Evolutionary conservation across 2,888 invertebrate species (phyloP).

Genomic region (Ypsolopha scabrella): DNA sequence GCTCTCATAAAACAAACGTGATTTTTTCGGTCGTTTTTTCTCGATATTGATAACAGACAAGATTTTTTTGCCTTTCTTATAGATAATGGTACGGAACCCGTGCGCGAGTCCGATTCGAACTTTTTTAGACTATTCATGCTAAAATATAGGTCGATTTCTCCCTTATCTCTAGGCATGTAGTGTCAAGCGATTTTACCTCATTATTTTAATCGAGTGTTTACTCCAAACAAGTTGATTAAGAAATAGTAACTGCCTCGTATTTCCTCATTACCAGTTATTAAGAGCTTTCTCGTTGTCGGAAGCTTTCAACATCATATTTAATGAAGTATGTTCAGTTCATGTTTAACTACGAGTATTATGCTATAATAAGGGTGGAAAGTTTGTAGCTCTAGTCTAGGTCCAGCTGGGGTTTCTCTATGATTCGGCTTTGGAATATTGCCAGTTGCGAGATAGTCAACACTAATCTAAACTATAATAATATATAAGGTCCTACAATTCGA

Average conservation of each 20-base stretch:
- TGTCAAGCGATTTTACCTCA: background rate
- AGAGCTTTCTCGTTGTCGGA: background rate
- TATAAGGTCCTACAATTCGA: too few species aligned
- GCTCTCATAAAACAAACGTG: too few species aligned
- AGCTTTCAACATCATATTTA: background rate
- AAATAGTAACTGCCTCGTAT: conserved; percentile 2
- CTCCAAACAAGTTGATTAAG: background rate
- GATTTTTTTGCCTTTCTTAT: too few species aligned
- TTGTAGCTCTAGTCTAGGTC: too few species aligned
- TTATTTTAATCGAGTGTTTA: background rate
- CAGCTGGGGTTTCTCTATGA: too few species aligned
- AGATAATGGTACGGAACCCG: background rate
- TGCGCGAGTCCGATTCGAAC: background rate
- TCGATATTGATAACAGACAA: too few species aligned
- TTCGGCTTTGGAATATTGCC: too few species aligned
- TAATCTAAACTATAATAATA: too few species aligned
- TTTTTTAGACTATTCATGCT: background rate
- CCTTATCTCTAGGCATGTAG: background rate
- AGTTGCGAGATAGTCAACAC: too few species aligned
- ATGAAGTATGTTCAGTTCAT: background rate
- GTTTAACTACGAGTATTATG: background rate
- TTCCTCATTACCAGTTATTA: background rate
- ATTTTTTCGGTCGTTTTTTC: too few species aligned
- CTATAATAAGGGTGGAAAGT: background rate
- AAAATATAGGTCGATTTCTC: background rate